Evolutionary conservation across 1,140 invertebrate genomes (phyloP).

Genomic region (Aphidius gifuensis): DNA sequence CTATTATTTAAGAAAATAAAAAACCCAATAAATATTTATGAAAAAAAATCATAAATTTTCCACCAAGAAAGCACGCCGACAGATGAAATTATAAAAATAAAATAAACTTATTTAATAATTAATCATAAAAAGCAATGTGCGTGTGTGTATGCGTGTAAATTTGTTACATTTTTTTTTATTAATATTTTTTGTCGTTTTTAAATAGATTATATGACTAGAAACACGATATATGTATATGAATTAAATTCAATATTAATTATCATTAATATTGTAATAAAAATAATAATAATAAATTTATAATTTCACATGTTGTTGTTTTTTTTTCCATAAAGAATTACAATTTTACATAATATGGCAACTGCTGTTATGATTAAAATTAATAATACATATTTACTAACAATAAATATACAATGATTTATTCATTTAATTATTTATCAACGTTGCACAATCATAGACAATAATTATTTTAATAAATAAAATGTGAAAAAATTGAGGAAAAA

Average conservation of each 20-base stretch:
- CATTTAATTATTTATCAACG: slow-evolving; percentile 4
- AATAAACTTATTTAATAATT: neutral
- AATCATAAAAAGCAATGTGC: slow-evolving; percentile 3
- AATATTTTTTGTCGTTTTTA: slow-evolving; percentile 14
- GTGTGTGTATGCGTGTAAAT: slow-evolving; percentile 14
- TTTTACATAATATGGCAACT: slow-evolving; percentile 30
- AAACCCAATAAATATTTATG: no score
- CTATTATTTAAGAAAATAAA: neutral
- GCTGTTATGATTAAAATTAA: slow-evolving; percentile 27
- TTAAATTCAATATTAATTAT: slow-evolving; percentile 39
- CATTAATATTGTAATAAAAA: slow-evolving; percentile 27
- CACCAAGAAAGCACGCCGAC: slow-evolving; percentile 6
- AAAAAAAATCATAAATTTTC: neutral
- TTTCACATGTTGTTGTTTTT: no score
- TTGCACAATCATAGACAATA: neutral
- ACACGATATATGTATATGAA: slow-evolving; percentile 46
- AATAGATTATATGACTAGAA: slow-evolving; percentile 46
- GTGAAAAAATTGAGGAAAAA: neutral
- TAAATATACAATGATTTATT: neutral
- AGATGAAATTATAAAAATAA: neutral
- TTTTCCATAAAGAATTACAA: neutral
- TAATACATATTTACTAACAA: slow-evolving; percentile 22
- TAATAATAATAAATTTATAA: slow-evolving; percentile 28
- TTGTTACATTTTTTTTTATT: slow-evolving; percentile 21
- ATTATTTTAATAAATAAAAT: neutral